Evolutionary conservation across 2,888 invertebrate species (phyloP).

Genomic region (Blomia tropicalis): DNA sequence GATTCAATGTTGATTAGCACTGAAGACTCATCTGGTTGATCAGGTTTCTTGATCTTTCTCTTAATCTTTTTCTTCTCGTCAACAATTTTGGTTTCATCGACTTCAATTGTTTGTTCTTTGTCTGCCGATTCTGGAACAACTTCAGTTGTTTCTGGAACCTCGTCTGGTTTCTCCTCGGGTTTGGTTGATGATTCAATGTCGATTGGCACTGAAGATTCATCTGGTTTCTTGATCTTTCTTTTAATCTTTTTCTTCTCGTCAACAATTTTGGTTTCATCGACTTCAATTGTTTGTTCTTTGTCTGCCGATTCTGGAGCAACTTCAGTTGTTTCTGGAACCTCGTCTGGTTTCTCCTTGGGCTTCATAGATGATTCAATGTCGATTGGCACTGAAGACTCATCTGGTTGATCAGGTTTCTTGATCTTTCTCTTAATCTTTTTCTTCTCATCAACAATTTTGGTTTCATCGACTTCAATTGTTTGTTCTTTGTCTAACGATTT

Average conservation of each 20-base stretch:
- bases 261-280: neutral
- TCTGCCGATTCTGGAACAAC: neutral
- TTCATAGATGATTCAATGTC: neutral
- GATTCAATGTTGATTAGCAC: constrained; percentile 16
- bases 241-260: constrained; percentile 5
- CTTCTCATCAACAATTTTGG: neutral
- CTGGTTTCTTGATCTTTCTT: constrained; percentile 14
- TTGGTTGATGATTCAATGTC: too few relatives aligned
- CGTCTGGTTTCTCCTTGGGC: neutral
- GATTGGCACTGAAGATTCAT: neutral
- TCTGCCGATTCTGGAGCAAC: neutral
- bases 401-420: neutral
- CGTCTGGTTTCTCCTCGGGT: neutral
- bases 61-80: neutral
- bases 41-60: constrained; percentile 7
- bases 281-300: neutral
- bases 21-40: constrained; percentile 8
- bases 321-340: neutral
- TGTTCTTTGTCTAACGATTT: neutral
- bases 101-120: neutral
- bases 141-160: neutral
- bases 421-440: neutral
- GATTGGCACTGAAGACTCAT: neutral
- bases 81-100: neutral
- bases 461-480: neutral